Percentiles rank a stretch among this genome's conserved stretches.
phyloP scores from a whole-genome alignment of 2,113 vertebrate species.

The Malurus melanocephalus region DNA sequence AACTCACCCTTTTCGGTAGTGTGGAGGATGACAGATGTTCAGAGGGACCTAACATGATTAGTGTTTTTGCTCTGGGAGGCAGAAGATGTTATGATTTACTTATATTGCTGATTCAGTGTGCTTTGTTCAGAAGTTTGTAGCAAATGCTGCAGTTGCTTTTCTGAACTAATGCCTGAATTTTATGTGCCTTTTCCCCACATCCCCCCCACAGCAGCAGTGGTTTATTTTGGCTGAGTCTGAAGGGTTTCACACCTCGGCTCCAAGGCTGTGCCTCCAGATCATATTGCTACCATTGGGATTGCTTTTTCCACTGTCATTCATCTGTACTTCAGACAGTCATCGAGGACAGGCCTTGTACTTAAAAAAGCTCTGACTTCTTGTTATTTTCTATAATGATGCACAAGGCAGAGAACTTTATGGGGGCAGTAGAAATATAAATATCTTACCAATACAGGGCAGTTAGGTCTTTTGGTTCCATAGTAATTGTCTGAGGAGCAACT shows the following conservation, averaged over 20 bases:
- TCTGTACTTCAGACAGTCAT: conserved; percentile 30
- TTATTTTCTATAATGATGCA: conserved; percentile 53
- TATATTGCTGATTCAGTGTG: conserved; percentile 1
- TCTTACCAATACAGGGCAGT: conserved; percentile 43
- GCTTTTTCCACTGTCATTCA: conserved; percentile 32
- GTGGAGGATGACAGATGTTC: conserved; percentile 38
- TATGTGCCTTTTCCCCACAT: neutral
- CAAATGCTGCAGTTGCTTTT: conserved; percentile 14
- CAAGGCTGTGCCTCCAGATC: conserved; percentile 19
- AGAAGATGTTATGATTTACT: conserved; percentile 45
- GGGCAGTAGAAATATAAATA: conserved; percentile 56
- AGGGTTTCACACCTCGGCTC: conserved; percentile 30
- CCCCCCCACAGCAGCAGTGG: neutral
- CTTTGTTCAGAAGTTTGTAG: conserved; percentile 40
- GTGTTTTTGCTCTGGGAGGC: conserved; percentile 12
- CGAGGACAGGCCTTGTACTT: conserved; percentile 10
- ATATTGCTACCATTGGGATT: conserved; percentile 30
- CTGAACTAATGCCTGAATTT: conserved; percentile 10
- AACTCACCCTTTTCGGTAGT: neutral
- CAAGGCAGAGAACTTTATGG: conserved; percentile 56
- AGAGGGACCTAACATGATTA: conserved; percentile 22
- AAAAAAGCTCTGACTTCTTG: conserved; percentile 36
- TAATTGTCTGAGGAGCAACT: conserved; percentile 67
- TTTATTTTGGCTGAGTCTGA: conserved; percentile 36
- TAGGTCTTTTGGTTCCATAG: conserved; percentile 43